Base-by-base conservation (phyloP, 1,140 invertebrate species). In the Eubasilissa regina region DNA sequence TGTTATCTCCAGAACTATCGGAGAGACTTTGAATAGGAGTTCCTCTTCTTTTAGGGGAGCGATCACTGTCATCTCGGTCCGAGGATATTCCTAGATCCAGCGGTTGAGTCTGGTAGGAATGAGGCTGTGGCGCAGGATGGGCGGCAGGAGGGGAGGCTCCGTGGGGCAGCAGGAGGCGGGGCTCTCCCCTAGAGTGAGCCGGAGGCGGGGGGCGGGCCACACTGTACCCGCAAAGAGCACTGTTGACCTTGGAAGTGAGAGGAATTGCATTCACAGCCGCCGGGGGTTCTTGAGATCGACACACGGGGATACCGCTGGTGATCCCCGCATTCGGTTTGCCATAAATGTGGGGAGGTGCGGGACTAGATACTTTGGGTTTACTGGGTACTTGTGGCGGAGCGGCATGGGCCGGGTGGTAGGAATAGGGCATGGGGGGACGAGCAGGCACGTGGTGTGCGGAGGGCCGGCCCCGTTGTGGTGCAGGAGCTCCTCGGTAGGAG, bases 331-430 rank as follows among this genome's bases (percentile, higher is more conserved):
- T 91, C 8, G 93, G 93, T 85, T 94, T 94, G 4, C 93, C 92
- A 84, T 94, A 95, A 75, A 95, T 93, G 80, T 95, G 93, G 53
- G 92, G 93, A n/a, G 94, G 93, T 66, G 94, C 93, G 4, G 94
- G 94, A 85, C 93, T 94, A 81, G 92, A 94, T 11, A 95, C 94
- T 89, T 94, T 95, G 1, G 93, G 92, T 84, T 94, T 94, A 0
- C 90, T 91, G 0, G 91, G 90, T 11, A 89, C 88, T 43, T 87
- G 90, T 6, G 90, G 90, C 35, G 70, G 82, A 0, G 77, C 55
- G 12, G 58, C 45, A 77, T 76, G 84, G 86, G 82, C 51, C 80
- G 84, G 64, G 77, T 83, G 80, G 78, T 83, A 72, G 73, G 80
- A 47, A 68, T 80, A 78, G n/a, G 58, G 25, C 68, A 60, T 8